These are phyloP conservation scores for Microcebus ravelobensis DNA, from an alignment of 2,113 vertebrate genomes.

Conservation along the genomic window DNA sequence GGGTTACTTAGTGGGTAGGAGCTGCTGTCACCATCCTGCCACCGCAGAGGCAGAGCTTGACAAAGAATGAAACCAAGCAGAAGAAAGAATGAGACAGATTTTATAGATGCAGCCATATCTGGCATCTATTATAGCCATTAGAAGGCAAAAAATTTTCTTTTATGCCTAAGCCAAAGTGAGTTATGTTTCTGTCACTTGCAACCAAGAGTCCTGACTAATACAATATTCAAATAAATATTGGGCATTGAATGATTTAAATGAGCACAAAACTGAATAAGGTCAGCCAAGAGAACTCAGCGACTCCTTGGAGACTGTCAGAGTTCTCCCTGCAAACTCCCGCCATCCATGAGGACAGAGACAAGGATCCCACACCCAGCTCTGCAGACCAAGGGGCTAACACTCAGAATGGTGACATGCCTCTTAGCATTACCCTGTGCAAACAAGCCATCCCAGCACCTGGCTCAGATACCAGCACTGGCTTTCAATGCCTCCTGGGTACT, in stretches of 20 bases:
- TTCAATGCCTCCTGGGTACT: not conserved
- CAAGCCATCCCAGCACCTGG: not conserved
- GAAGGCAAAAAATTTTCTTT: constrained; percentile 12
- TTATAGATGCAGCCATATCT: not conserved
- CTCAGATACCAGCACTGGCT: not conserved
- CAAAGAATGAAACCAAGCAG: constrained; percentile 40
- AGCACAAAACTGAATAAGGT: not conserved
- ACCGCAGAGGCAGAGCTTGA: not conserved
- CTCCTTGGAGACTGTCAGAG: not conserved
- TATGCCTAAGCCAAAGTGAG: constrained; percentile 15
- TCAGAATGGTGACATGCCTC: not conserved
- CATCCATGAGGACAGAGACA: not conserved
- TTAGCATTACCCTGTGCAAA: not conserved
- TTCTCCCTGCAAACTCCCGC: not conserved
- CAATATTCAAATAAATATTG: constrained; percentile 51
- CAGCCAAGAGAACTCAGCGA: constrained; percentile 21
- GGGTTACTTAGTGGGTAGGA: not conserved
- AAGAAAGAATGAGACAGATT: not conserved
- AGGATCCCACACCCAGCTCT: not conserved
- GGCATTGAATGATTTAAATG: constrained; percentile 36
- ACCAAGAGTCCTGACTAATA: constrained; percentile 46
- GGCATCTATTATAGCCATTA: not conserved
- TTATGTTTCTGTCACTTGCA: constrained; percentile 47
- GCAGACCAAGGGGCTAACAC: not conserved
- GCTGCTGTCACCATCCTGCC: not conserved